A percentile compares a stretch with the other conserved stretches of the same genome.
Conservation (phyloP, 2,888 invertebrate species). For the Luperina testacea region DNA sequence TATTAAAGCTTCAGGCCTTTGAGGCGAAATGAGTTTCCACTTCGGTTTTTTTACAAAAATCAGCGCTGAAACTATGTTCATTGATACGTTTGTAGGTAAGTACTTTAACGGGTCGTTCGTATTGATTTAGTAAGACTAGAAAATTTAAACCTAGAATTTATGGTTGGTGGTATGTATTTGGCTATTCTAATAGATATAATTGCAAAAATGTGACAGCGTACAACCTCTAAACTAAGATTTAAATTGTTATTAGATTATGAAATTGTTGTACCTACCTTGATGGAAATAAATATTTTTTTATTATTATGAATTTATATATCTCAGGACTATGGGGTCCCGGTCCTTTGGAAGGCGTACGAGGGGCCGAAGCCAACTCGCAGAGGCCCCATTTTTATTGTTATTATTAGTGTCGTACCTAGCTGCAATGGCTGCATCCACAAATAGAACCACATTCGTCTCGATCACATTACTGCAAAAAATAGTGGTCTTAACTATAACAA, state of each 20-base stretch:
- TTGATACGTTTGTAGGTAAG: slow-evolving; percentile 13
- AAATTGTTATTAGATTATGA: too few relatives aligned
- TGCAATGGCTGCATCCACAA: background rate
- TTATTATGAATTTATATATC: too few relatives aligned
- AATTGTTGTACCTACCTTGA: too few relatives aligned
- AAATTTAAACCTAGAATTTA: slow-evolving; percentile 4
- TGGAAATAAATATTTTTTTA: too few relatives aligned
- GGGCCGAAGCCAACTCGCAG: too few relatives aligned
- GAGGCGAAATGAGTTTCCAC: slow-evolving; percentile 63
- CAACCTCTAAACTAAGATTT: too few relatives aligned
- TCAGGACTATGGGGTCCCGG: too few relatives aligned
- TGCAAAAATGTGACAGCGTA: too few relatives aligned
- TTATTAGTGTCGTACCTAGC: background rate
- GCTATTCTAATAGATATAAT: background rate
- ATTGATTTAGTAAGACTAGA: slow-evolving; percentile 27
- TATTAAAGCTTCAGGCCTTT: slow-evolving; percentile 62
- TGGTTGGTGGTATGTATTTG: background rate
- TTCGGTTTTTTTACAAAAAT: slow-evolving; percentile 43
- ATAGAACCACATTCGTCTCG: background rate
- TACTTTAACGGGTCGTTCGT: slow-evolving; percentile 17
- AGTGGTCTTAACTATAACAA: background rate
- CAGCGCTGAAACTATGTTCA: slow-evolving; percentile 9
- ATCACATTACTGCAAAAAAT: background rate
- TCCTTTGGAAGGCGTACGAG: too few relatives aligned
- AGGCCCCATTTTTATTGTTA: too few relatives aligned